A percentile compares a stretch with the other conserved stretches of the same genome.
Evolutionary conservation across 23 tunicate genomes (phyloP).

Genomic region (Trididemnum nubilum): DNA sequence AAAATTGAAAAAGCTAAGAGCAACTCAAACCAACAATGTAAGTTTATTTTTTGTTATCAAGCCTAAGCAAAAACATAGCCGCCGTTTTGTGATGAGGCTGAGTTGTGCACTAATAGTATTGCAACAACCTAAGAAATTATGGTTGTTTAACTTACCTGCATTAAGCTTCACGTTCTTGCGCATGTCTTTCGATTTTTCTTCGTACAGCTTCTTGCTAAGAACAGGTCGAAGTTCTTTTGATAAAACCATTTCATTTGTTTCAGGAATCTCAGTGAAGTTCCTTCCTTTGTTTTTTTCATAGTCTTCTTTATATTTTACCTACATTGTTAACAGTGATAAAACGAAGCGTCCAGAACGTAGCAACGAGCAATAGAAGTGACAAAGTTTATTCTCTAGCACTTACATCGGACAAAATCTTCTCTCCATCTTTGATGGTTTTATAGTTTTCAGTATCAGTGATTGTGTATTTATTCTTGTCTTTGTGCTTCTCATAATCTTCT

Average conservation of each 20-base stretch:
- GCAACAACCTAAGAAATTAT: too few species aligned
- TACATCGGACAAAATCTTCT: conserved; percentile 15
- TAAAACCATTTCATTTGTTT: conserved; percentile 78
- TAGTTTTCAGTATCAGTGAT: conserved; percentile 66
- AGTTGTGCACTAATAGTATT: too few species aligned
- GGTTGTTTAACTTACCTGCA: conserved; percentile 58
- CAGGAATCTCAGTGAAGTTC: conserved; percentile 51
- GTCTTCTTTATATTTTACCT: conserved; percentile 74
- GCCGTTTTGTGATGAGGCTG: too few species aligned
- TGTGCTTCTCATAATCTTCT: neutral
- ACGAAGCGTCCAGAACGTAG: neutral
- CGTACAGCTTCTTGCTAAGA: conserved; percentile 72
- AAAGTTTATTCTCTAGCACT: neutral
- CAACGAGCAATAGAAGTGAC: neutral
- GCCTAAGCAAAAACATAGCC: too few species aligned
- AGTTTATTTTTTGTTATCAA: too few species aligned
- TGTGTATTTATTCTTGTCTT: conserved; percentile 8
- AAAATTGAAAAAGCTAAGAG: too few species aligned
- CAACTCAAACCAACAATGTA: too few species aligned
- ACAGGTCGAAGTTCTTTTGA: conserved; percentile 66
- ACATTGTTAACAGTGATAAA: neutral
- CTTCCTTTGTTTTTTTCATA: conserved; percentile 86
- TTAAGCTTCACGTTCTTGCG: conserved; percentile 57
- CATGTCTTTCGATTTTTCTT: conserved; percentile 63
- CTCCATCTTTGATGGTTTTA: conserved; percentile 22